Evolutionary conservation across 2,113 vertebrate genomes (phyloP), one percentile per base, ranked within the genome.

Genomic region (Ailuropoda melanoleuca): DNA sequence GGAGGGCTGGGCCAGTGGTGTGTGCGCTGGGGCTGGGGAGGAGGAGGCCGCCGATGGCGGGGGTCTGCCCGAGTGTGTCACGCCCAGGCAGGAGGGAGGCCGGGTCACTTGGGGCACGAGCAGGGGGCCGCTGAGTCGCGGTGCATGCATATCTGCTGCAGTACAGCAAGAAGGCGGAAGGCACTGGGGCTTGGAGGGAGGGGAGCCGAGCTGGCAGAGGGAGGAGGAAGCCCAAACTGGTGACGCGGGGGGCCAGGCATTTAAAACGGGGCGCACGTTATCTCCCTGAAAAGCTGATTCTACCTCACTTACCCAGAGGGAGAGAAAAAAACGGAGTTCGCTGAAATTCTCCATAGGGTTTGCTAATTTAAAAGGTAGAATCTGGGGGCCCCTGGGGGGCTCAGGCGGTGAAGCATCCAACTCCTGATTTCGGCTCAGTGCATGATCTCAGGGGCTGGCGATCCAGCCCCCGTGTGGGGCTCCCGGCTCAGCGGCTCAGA

Each of bases 101-200:
- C 12, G 23, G 43, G 82, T 3, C 13, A 15, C 53, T 24, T 17
- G 0, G 17, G 43, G 29, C 74, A 0, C 5, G 31, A 12, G 55
- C 29, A 21, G 43, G 29, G 48, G 29, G 17, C 19, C 0, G 6
- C 72, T 31, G 62, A n/a, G 56, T 93, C 84, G 66, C 43, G 2
- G 18, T 2, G 1, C 1, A 0, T 2, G 23, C 12, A 29, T 11
- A 10, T 2, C 11, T 18, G 55, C 48, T 9, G 2, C 9, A 6
- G 55, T 29, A 2, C 8, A 14, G 12, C 8, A 21, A 14, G 60
- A 46, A 62, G 55, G 37, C 7, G 2, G n/a, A 13, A 21, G 70
- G 7, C 5, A 62, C 3, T 4, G 34, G 39, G 58, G 75, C 4
- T 11, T 12, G 6, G 50, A 24, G 43, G 56, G 15, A 2, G 13